These are phyloP conservation scores for Eumaeus atala DNA, from an alignment of 1,140 invertebrate genomes.

Conservation along the genomic window DNA sequence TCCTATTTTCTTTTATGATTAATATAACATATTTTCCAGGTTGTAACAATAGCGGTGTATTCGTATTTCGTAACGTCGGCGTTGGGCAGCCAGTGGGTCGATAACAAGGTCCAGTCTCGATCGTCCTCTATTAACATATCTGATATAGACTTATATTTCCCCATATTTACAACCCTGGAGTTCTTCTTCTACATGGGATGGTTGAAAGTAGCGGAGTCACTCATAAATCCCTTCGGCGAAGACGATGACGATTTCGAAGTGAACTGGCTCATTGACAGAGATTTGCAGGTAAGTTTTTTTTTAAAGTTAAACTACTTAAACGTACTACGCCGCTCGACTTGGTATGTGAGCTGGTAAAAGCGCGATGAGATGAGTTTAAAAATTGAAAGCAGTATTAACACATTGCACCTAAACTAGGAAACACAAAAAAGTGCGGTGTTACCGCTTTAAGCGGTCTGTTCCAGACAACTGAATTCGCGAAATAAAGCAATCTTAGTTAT, in stretches of 20 bases:
- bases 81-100: slow-evolving; percentile 88
- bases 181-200: slow-evolving; percentile 95
- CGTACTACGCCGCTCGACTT: too few species aligned
- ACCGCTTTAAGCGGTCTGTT: too few species aligned
- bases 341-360: too few species aligned
- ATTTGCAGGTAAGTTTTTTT: slow-evolving; percentile 79
- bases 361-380: too few species aligned
- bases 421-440: too few species aligned
- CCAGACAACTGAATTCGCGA: too few species aligned
- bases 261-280: slow-evolving; percentile 92
- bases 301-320: too few species aligned
- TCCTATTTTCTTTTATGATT: too few species aligned
- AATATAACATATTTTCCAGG: slow-evolving; percentile 77
- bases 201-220: slow-evolving; percentile 90
- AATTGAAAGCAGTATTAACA: too few species aligned
- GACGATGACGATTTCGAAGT: slow-evolving; percentile 88
- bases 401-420: too few species aligned
- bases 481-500: too few species aligned
- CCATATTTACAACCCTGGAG: slow-evolving; percentile 89
- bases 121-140: slow-evolving; percentile 58
- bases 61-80: slow-evolving; percentile 90
- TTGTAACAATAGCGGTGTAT: slow-evolving; percentile 93
- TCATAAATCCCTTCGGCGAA: slow-evolving; percentile 93
- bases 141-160: slow-evolving; percentile 87
- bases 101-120: slow-evolving; percentile 60